Percentiles rank a stretch among this genome's conserved stretches.
Conservation (phyloP, 1,140 invertebrate species). For the Euwallacea fornicatus region DNA sequence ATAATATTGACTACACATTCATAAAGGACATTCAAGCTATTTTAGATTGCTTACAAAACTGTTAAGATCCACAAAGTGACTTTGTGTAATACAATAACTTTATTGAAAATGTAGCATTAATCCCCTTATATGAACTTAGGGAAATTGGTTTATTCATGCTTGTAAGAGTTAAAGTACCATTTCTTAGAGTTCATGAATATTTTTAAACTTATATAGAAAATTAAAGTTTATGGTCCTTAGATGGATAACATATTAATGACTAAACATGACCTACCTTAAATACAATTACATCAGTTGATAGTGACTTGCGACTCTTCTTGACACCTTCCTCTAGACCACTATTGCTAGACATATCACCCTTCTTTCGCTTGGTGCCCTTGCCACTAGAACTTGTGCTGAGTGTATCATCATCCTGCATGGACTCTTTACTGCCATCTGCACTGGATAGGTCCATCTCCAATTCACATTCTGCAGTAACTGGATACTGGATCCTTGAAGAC, state of each 20-base stretch:
- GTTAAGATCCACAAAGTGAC: no score
- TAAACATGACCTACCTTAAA: constrained; percentile 37
- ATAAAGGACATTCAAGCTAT: no score
- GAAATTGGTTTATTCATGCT: no score
- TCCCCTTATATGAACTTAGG: no score
- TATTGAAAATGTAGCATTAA: no score
- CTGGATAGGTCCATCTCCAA: constrained; percentile 36
- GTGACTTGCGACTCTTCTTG: constrained; percentile 36
- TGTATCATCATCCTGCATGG: constrained; percentile 16
- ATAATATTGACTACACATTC: no score
- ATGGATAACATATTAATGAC: neutral
- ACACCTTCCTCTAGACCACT: constrained; percentile 33
- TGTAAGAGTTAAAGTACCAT: no score
- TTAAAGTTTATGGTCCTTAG: no score
- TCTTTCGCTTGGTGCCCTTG: neutral
- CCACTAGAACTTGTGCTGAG: neutral
- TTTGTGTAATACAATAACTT: no score
- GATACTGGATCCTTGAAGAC: constrained; percentile 32
- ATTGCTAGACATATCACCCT: constrained; percentile 23
- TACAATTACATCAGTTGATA: constrained; percentile 3
- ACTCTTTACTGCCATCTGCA: constrained; percentile 25
- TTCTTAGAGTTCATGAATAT: no score
- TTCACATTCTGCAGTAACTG: constrained; percentile 46
- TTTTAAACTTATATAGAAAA: no score
- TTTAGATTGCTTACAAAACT: no score